Evolutionary conservation across 2,113 vertebrate genomes (phyloP).

Genomic region (Apodemus speciosus): DNA sequence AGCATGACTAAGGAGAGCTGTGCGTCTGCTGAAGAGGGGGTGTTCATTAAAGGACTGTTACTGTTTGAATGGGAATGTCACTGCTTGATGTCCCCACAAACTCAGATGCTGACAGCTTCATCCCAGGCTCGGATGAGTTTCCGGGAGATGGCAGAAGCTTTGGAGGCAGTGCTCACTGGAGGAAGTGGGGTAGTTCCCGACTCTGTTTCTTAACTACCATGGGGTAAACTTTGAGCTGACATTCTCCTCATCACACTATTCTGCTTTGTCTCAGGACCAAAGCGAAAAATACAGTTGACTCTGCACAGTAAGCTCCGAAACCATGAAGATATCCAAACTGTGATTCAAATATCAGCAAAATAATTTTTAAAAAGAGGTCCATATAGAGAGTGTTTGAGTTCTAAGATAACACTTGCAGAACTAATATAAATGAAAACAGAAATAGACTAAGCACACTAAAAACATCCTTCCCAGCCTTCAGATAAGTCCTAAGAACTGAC

Average conservation of each 20-base stretch:
- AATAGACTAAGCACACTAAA: constrained; percentile 17
- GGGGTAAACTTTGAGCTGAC: background rate
- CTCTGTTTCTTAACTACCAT: background rate
- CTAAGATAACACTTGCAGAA: background rate
- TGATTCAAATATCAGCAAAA: constrained; percentile 8
- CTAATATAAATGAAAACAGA: constrained; percentile 33
- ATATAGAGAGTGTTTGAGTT: constrained; percentile 13
- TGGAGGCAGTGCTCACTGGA: background rate
- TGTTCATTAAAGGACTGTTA: background rate
- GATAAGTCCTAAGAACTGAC: constrained; percentile 32
- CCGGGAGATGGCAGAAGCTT: background rate
- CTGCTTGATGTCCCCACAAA: no score
- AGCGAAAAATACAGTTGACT: background rate
- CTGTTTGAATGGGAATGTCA: background rate
- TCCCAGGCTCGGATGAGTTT: background rate
- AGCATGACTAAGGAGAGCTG: background rate
- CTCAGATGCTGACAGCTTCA: background rate
- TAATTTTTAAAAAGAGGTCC: background rate
- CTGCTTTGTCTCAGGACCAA: background rate
- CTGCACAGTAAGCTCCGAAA: background rate
- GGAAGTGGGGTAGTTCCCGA: background rate
- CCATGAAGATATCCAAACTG: background rate
- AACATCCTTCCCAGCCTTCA: constrained; percentile 33
- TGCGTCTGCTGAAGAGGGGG: background rate
- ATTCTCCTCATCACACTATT: background rate